Evolutionary conservation across 2,888 invertebrate species (phyloP), one percentile per base, ranked within the genome.

Genomic region (Boloria selene): DNA sequence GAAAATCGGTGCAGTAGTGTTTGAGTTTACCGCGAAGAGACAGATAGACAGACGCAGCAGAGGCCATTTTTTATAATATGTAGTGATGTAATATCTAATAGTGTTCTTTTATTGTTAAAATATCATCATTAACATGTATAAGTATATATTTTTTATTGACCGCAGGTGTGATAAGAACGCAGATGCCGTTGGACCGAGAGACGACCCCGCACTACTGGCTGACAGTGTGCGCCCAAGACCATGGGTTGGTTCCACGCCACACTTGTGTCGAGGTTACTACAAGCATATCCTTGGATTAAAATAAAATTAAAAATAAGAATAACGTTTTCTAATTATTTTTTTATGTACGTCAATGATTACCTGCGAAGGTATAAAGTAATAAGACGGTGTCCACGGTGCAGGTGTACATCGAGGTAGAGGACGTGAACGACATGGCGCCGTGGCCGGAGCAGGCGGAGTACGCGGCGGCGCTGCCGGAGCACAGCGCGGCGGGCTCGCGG

Each of bases 391-490:
- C 31, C 7, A 38, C 31, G 10, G 4, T 14, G 14, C 79, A 88
- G 86, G 87, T 92, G 65, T 90, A 84, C 83, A 77, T 92, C 52
- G 95, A 96, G 81, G 96, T 99, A 72, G 92, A 95, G 75, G 98
- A 99, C 90, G 97, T 96, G 80, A 99, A 99, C 91, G 99, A 99
- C 93, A 97, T 98, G 93, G 95, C 95, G 52, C 99, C 99, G 62
- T 93, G 98, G 87, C 97, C 98, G 70, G 94, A 94, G 76, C 94
- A 95, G 77, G 97, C 99, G 14, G 95, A 97, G 68, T 99, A 98
- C 92, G 94, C 95, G 82, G 96, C 96, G 3, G 93, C 93, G 42
- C 94, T 99, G 69, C 85, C 93, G 44, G 98, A 98, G 93, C 96
- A 97, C 84, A 95, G 96, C 77, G 74, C 77, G 49, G 94, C 94